Evolutionary conservation across 1,140 invertebrate species (phyloP), one percentile per base, ranked within the genome.

Genomic region (Sarcophaga peregrina): DNA sequence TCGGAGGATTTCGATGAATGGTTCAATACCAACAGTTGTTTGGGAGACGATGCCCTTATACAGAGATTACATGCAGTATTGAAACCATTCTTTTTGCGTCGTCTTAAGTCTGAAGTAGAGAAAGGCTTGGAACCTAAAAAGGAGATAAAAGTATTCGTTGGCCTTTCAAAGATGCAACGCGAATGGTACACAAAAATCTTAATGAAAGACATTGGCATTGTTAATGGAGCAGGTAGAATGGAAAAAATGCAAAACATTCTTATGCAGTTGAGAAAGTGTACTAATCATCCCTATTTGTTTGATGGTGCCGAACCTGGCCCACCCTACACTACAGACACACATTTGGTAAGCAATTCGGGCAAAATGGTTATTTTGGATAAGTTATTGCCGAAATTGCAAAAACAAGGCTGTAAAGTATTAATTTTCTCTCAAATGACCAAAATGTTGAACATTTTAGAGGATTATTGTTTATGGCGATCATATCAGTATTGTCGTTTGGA

Each of bases 381-480:
- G 91, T 89, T 99, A 7, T 92, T 99, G 72, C 96, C 97, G 0
- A 98, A 96, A 91, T 91, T 99, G 0, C 94, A 97, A 86, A 95
- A 96, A 85, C 97, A 99, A 91, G 97, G 94, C 0, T 99, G 97
- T 0, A 92, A 98, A 52, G 98, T 99, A 11, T 92, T 99, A 0
- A 96, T 99, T 86, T 99, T 99, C 92, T 98, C 97, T 86, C 98
- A 99, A 91, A 99, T 99, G 98, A 99, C 98, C 0, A 93, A 98
- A 76, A 98, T 99, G 96, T 91, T 99, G 87, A 99, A 99, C 89
- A 99, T 99, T 85, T 91, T 99, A 10, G 99, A 99, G 91, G 99
- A 99, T 93, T 99, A 99, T 89, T 98, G 97, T 89, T 94, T 96
- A 81, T 99, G 98, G 98, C 93, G 95, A 75, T 92, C 93, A n/a